Base-by-base conservation (phyloP, 2,888 invertebrate species). In the Plagiodera versicolora region DNA sequence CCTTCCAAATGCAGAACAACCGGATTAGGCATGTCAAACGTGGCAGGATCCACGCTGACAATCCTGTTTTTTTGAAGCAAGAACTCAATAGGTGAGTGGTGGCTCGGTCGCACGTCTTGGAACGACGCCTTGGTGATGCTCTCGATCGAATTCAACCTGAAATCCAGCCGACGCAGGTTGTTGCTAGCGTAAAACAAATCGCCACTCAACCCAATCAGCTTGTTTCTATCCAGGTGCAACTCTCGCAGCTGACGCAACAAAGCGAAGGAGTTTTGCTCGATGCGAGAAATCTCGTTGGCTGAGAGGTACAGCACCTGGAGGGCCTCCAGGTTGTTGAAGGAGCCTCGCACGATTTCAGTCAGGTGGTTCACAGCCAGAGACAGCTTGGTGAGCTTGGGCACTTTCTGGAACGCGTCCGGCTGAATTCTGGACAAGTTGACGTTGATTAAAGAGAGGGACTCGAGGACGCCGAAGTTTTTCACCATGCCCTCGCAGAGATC, bases 401-500 rank as follows among this genome's bases (percentile, higher is more conserved):
- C 63, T n/a, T 71, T 61, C 51, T 71, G 67, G 60, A 75, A 74
- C 0, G 71, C 67, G 11, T 65, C 65, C 3, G 68, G 64, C 55
- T 74, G 65, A 16, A 75, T 72, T 46, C 53, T 55, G 11, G 69
- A 65, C 11, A 75, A 56, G 53, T 74, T 74, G 0, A 69, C 68
- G 39, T 67, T 68, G 17, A 74, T 71, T 8, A 75, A 48, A 17
- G 66, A 58, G 2, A 75, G 63, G 6, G 52, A 56, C 64, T 70
- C 63, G 32, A 75, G 50, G 19, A 52, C 24, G 2, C 62, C 63
- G 59, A 75, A 74, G 49, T 71, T 68, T 55, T 70, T 72, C 1
- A 75, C 65, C 67, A 74, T 74, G 35, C 72, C 73, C 51, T 71
- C 70, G 58, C 75, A 75, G 24, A 75, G 61, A 14, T 68, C 66